Evolutionary conservation across 1,140 invertebrate species (phyloP).

Genomic region (Lasaia peninsularis): DNA sequence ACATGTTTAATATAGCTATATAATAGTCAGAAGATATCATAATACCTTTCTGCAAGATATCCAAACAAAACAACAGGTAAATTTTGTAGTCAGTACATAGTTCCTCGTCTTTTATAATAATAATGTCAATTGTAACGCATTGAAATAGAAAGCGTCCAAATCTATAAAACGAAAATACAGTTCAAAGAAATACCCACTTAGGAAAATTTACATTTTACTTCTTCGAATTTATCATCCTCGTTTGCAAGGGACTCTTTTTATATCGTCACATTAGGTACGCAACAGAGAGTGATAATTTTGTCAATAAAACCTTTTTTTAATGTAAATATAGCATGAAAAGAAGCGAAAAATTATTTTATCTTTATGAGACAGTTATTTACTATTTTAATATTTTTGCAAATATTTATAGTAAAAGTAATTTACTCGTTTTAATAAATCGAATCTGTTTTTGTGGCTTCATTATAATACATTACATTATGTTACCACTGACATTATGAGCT

Average conservation of each 20-base stretch:
- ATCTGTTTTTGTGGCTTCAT: no score
- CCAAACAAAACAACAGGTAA: no score
- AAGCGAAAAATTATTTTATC: neutral
- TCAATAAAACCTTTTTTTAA: slow-evolving; percentile 8
- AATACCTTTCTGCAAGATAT: no score
- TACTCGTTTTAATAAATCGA: no score
- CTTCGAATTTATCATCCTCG: neutral
- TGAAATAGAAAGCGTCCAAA: neutral
- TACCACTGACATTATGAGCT: no score
- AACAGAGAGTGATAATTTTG: slow-evolving; percentile 6
- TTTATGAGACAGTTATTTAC: neutral
- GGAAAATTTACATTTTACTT: neutral
- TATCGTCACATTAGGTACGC: slow-evolving; percentile 1
- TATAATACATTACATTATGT: no score
- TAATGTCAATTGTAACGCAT: neutral
- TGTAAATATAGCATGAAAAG: neutral
- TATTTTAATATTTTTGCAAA: neutral
- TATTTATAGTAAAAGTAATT: neutral
- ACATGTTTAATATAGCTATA: no score
- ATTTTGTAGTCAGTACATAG: no score
- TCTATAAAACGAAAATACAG: neutral
- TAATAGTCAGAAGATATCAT: no score
- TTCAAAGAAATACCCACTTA: slow-evolving; percentile 2
- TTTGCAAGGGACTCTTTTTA: slow-evolving; percentile 3
- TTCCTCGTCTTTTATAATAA: neutral